Evolutionary conservation across 64 coral and sea anemone genomes (phyloP).

Genomic region (Acropora tenuis): DNA sequence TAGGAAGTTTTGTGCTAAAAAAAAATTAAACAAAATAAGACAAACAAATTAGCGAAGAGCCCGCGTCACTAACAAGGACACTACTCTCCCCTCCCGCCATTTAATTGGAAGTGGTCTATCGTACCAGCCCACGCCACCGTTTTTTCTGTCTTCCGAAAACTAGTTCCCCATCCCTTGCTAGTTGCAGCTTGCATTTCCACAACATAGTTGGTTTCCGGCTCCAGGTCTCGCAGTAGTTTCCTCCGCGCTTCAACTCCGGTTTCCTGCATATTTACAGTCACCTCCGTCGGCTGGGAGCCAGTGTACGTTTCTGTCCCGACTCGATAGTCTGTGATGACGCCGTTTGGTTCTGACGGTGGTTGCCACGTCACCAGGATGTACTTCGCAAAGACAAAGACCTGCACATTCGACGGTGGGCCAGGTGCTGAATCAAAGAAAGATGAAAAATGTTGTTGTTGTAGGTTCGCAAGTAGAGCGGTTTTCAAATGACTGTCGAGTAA

Average conservation of each 20-base stretch:
- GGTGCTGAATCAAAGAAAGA: background rate
- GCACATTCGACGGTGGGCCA: slow-evolving; percentile 21
- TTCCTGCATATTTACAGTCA: background rate
- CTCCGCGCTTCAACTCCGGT: background rate
- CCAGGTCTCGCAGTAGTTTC: background rate
- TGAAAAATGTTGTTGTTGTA: background rate
- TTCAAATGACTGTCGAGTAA: too few relatives aligned
- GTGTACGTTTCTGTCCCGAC: background rate
- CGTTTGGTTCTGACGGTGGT: slow-evolving; percentile 38
- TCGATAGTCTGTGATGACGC: slow-evolving; percentile 44
- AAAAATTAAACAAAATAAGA: too few relatives aligned
- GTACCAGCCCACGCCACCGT: slow-evolving; percentile 9
- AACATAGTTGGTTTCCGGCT: slow-evolving; percentile 27
- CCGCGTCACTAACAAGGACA: too few relatives aligned
- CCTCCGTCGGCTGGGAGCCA: background rate
- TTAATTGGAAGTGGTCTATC: background rate
- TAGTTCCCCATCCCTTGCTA: background rate
- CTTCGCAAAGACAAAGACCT: slow-evolving; percentile 41
- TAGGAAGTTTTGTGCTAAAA: too few relatives aligned
- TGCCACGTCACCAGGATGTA: slow-evolving; percentile 67
- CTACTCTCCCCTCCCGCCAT: too few relatives aligned
- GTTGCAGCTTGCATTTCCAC: slow-evolving; percentile 46
- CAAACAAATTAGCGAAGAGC: too few relatives aligned
- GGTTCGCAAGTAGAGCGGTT: too few relatives aligned
- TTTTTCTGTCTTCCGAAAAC: background rate